These are phyloP conservation scores for Brienomyrus brachyistius DNA, from an alignment of 2,113 vertebrate species.

Conservation along the genomic window DNA sequence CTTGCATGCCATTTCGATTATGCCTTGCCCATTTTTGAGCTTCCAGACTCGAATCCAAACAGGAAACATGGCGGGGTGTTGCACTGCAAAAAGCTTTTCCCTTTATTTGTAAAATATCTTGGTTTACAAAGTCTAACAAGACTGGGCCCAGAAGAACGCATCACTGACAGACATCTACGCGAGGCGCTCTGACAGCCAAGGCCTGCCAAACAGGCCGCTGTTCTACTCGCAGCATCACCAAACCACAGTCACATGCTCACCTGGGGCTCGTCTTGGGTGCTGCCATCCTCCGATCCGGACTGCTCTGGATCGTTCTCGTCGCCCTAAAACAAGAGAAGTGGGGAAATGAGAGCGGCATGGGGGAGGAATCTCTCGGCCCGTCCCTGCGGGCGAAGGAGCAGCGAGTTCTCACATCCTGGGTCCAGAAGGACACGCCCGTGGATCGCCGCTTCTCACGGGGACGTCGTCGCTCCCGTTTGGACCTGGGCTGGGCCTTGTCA, in stretches of 20 bases:
- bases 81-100: not conserved
- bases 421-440: conserved; percentile 90
- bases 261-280: conserved; percentile 80
- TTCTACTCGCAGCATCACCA: not conserved
- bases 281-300: conserved; percentile 85
- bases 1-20: no score
- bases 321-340: conserved; percentile 59
- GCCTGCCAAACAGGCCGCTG: not conserved
- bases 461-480: conserved; percentile 87
- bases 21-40: not conserved
- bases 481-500: conserved; percentile 88
- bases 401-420: conserved; percentile 74
- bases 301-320: conserved; percentile 93
- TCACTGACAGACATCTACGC: not conserved
- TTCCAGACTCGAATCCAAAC: not conserved
- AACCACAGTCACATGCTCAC: conserved; percentile 46
- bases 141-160: not conserved
- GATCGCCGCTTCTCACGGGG: conserved; percentile 93
- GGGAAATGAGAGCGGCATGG: not conserved
- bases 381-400: not conserved
- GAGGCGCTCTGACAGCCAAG: not conserved
- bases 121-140: not conserved
- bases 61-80: not conserved
- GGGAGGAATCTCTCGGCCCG: not conserved
- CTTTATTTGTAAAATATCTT: not conserved